Evolutionary conservation across 2,888 invertebrate species (phyloP), one percentile per base, ranked within the genome.

Genomic region (Shargacucullia verbasci): DNA sequence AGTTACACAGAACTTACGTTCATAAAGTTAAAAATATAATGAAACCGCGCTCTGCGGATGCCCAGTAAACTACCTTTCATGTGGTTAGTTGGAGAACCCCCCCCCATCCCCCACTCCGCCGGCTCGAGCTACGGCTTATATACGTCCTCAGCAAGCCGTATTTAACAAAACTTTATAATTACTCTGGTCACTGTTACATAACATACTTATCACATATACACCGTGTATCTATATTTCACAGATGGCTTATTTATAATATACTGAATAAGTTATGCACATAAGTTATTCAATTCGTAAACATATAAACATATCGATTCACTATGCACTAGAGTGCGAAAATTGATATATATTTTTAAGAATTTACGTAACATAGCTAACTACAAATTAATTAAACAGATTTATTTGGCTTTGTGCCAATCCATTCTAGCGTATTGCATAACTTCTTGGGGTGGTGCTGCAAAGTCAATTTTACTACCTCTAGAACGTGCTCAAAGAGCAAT

Each of bases 21-120:
- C 75, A 67, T 74, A 67, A 76, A 76, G 78, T 72, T 77, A 70
- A 76, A 76, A 76, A 77, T 76, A 74, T 67, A 75, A 76, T 72
- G 66, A 71, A 63, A 76, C 75, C 59, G 59, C 74, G 61, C 60
- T 63, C 59, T 57, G 60, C 62, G 71, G 59, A 65, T 64, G 56
- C 45, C 56, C 61, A 58, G 64, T 62, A 58, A 64, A 67, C 67
- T 74, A 69, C 69, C 75, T 77, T 74, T 74, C 72, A 77, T 76
- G 75, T 76, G 75, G 75, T 76, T 62, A 66, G 69, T 76, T 58
- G 60, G 60, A 59, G 65, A 52, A 35, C 38, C 48, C 29, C 35
- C 33, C 39, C 25, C 33, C 35, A 31, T 33, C 29, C 25, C 11
- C 11, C 9, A 14, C 9, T 27, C 40, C 27, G 11, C 13, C 39